Base-by-base conservation (phyloP, 1,140 invertebrate genomes). In the Ceratina calcarata region DNA sequence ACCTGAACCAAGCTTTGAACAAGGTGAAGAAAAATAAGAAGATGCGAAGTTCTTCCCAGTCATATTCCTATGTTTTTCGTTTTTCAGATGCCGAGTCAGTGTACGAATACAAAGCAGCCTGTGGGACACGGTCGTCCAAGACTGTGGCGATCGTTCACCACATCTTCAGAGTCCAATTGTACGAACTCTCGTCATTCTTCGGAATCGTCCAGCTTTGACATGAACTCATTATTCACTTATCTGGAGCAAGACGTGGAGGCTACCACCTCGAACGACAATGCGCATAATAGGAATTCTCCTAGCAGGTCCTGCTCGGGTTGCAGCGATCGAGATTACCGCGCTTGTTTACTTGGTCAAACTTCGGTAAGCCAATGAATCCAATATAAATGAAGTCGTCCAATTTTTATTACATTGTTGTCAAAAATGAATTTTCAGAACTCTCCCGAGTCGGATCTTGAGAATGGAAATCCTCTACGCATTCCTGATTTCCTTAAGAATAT, bases 261-360 rank as follows among this genome's bases (percentile, higher is more conserved):
- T 8, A 72, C 81, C 8, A 68, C 77, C 22, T 91, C 87, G 58
- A 66, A 72, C 12, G 77, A 72, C 3, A 32, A 53, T 1, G 62
- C 32, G 0, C 27, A 74, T 8, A 7, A 22, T 12, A 60, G 37
- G 13, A 71, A 13, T 77, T 61, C 6, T 37, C 32, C 32, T 6
- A 37, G 91, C 1, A 93, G 92, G 90, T n/a, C n/a, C n/a, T 98
- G 97, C 90, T 92, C 95, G 53, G 96, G 97, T 86, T 97, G 97
- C 90, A 37, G 32, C 85, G 96, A 97, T 87, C 32, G 6, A 37
- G 32, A 2, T 6, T 97, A 97, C 92, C 94, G 96, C 86, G 94
- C 94, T 57, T 97, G 97, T 72, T 24, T 24, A 3, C 22, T 55
- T 13, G 10, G 0, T 16, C 12, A 49, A n/a, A 27, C 65, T 66